phyloP scores from a whole-genome alignment of 2,113 vertebrate genomes.

The Lophotis ruficrista region DNA sequence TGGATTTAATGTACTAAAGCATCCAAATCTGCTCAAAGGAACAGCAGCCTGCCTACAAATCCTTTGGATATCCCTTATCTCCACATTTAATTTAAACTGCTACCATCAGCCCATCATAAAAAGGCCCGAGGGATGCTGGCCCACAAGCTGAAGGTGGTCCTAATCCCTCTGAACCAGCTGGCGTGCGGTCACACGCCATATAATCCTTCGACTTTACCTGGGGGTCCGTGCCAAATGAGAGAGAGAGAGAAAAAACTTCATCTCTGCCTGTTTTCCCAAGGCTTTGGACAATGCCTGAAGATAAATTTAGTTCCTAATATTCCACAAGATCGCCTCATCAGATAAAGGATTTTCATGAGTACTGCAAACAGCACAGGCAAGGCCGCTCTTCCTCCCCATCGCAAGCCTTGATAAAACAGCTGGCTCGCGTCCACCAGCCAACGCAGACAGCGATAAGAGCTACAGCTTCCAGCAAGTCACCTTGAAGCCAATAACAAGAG shows the following conservation, averaged over 20 bases:
- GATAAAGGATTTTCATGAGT: not conserved
- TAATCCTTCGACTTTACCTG: not conserved
- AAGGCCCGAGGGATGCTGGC: not conserved
- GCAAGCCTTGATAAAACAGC: not conserved
- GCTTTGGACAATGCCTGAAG: not conserved
- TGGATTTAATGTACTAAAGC: not conserved
- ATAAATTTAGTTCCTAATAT: not conserved
- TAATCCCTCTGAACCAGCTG: not conserved
- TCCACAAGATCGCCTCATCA: not conserved
- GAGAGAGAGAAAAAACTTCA: not conserved
- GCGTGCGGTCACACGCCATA: not conserved
- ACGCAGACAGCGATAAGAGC: not conserved
- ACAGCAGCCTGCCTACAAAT: not conserved
- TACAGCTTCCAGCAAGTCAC: not conserved
- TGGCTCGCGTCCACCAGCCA: not conserved
- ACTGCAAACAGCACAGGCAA: not conserved
- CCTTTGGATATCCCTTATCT: not conserved
- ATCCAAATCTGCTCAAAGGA: not conserved
- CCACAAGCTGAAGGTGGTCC: not conserved
- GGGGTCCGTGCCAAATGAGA: not conserved
- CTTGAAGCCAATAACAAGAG: constrained; percentile 2
- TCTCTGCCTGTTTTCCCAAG: not conserved
- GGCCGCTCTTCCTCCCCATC: not conserved
- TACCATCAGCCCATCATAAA: not conserved
- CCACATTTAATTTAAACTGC: not conserved